These are phyloP conservation scores for Hypomesus transpacificus DNA, from an alignment of 2,113 vertebrate genomes.

Conservation along the genomic window DNA sequence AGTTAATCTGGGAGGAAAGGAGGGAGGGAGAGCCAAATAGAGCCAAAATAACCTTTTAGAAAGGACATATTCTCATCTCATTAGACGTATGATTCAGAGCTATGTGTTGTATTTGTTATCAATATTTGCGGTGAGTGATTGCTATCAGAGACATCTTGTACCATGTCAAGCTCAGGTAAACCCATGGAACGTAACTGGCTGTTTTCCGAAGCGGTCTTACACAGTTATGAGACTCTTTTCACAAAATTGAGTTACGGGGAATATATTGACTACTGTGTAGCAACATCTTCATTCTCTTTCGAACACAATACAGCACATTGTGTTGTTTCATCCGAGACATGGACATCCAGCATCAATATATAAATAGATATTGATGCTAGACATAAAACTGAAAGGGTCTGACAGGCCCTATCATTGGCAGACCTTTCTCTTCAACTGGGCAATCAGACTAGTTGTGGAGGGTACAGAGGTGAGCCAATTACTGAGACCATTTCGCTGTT, in stretches of 20 bases:
- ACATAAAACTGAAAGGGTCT: too few relatives aligned
- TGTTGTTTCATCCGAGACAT: slow-evolving; percentile 15
- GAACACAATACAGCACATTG: too few relatives aligned
- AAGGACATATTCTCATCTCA: neutral
- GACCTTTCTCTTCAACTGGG: neutral
- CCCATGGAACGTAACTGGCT: too few relatives aligned
- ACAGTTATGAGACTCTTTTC: too few relatives aligned
- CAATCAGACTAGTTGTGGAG: slow-evolving; percentile 22
- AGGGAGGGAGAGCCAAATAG: neutral
- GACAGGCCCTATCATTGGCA: neutral
- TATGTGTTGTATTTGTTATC: too few relatives aligned
- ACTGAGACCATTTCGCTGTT: neutral
- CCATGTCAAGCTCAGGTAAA: too few relatives aligned
- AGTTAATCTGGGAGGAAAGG: slow-evolving; percentile 72
- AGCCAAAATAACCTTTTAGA: neutral
- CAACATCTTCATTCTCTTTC: too few relatives aligned
- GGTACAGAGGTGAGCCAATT: neutral
- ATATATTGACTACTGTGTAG: too few relatives aligned
- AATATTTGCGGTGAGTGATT: too few relatives aligned
- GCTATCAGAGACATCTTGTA: too few relatives aligned
- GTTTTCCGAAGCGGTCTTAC: too few relatives aligned
- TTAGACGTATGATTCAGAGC: neutral
- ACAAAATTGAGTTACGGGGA: too few relatives aligned
- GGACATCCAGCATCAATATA: slow-evolving; percentile 12
- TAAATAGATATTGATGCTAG: slow-evolving; percentile 8